A percentile compares a stretch with the other conserved stretches of the same genome.
phyloP scores from a whole-genome alignment of 2,888 invertebrate species.

The Rhamnusium bicolor region DNA sequence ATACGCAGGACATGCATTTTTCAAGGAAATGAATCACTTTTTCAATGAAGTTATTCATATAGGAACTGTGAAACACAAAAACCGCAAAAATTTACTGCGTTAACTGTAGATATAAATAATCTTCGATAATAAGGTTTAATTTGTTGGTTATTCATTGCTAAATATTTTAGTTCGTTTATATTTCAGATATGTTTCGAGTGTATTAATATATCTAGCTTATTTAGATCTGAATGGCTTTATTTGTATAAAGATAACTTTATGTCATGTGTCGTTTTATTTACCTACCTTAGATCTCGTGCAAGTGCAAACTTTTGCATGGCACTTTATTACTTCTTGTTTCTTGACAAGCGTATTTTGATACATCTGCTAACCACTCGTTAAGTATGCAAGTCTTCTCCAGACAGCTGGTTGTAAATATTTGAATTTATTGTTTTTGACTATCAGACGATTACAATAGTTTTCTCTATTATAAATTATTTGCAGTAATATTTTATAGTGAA shows the following conservation, averaged over 20 bases:
- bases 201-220: not conserved
- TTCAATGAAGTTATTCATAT: too few relatives aligned
- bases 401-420: constrained; percentile 20
- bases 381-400: constrained; percentile 21
- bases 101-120: not conserved
- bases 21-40: too few relatives aligned
- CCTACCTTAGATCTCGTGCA: not conserved
- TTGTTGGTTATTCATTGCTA: not conserved
- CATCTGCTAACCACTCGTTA: constrained; percentile 18
- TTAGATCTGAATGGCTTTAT: not conserved
- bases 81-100: too few relatives aligned
- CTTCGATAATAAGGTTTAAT: not conserved
- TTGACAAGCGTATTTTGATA: constrained; percentile 14
- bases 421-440: constrained; percentile 7
- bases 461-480: not conserved
- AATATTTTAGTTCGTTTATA: not conserved
- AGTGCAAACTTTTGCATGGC: constrained; percentile 11
- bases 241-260: constrained; percentile 11
- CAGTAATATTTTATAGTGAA: not conserved
- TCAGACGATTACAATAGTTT: not conserved
- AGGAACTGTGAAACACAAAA: too few relatives aligned
- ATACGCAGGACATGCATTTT: too few relatives aligned
- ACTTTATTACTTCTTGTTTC: constrained; percentile 6
- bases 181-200: not conserved
- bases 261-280: constrained; percentile 14